Percentiles rank a stretch among this genome's conserved stretches.
These are phyloP conservation scores for Brachyhypopomus gauderio DNA, from an alignment of 2,113 vertebrate species.

Conservation along the genomic window DNA sequence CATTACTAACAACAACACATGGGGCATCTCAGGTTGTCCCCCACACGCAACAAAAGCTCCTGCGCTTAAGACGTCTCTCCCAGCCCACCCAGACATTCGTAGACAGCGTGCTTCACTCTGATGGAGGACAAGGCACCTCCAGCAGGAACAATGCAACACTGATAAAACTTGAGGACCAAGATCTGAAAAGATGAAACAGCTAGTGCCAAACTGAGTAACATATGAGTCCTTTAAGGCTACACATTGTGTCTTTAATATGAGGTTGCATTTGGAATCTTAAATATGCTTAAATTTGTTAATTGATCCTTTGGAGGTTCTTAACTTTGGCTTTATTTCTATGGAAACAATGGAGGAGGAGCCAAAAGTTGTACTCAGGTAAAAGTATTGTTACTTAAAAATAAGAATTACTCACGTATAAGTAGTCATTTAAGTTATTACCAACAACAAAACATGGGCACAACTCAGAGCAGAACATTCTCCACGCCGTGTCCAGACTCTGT, in stretches of 20 bases:
- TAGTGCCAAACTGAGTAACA: neutral
- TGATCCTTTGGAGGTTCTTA: neutral
- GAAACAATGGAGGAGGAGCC: too few species aligned
- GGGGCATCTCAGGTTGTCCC: constrained; percentile 56
- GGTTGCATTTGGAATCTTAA: too few species aligned
- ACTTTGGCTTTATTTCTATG: neutral
- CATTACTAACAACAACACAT: constrained; percentile 78
- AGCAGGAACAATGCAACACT: neutral
- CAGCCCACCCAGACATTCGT: constrained; percentile 50
- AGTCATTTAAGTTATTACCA: too few species aligned
- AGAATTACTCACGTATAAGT: too few species aligned
- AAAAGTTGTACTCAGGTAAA: too few species aligned
- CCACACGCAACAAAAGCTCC: constrained; percentile 58
- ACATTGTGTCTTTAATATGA: too few species aligned
- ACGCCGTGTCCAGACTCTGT: too few species aligned
- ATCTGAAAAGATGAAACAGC: neutral
- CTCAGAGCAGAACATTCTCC: too few species aligned
- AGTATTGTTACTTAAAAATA: too few species aligned
- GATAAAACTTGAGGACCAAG: neutral
- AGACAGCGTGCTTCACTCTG: constrained; percentile 42
- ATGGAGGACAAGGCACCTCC: neutral
- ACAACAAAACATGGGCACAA: too few species aligned
- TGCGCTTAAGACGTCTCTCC: constrained; percentile 36
- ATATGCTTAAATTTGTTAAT: too few species aligned
- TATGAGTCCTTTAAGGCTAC: neutral